These are phyloP conservation scores for Anastrepha ludens DNA, from an alignment of 1,140 invertebrate species.

Conservation along the genomic window DNA sequence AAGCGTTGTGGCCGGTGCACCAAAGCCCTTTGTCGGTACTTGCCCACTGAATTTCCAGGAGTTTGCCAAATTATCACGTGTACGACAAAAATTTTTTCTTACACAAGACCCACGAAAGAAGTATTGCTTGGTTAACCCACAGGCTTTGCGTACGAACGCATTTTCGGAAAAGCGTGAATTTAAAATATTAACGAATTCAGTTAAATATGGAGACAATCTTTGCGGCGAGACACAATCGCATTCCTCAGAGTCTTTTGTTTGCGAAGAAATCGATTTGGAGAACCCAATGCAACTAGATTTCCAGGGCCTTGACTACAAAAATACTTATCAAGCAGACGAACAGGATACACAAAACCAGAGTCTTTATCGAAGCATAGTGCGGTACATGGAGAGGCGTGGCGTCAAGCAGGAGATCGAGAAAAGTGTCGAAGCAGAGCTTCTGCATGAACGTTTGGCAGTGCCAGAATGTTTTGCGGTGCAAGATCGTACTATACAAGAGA, in stretches of 20 bases:
- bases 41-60: slow-evolving; percentile 65
- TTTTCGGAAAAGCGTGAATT: slow-evolving; percentile 60
- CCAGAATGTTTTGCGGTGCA: slow-evolving; percentile 46
- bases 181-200: slow-evolving; percentile 63
- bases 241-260: slow-evolving; percentile 65
- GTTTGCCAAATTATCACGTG: slow-evolving; percentile 64
- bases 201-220: slow-evolving; percentile 69
- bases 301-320: slow-evolving; percentile 71
- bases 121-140: slow-evolving; percentile 66
- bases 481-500: slow-evolving; percentile 13
- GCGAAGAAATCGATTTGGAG: slow-evolving; percentile 69
- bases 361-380: slow-evolving; percentile 64
- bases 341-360: slow-evolving; percentile 66
- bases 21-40: slow-evolving; percentile 60
- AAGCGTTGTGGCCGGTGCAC: slow-evolving; percentile 65
- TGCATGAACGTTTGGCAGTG: slow-evolving; percentile 60
- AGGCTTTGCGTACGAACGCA: slow-evolving; percentile 62
- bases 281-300: slow-evolving; percentile 69
- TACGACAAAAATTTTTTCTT: slow-evolving; percentile 68
- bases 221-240: slow-evolving; percentile 64
- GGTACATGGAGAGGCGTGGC: slow-evolving; percentile 63
- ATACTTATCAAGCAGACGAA: slow-evolving; percentile 69
- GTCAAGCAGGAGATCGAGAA: slow-evolving; percentile 60
- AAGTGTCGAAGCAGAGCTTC: slow-evolving; percentile 63
- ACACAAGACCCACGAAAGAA: slow-evolving; percentile 69